Evolutionary conservation across 2,888 invertebrate genomes (phyloP), one percentile per base, ranked within the genome.

Genomic region (Athalia rosae): DNA sequence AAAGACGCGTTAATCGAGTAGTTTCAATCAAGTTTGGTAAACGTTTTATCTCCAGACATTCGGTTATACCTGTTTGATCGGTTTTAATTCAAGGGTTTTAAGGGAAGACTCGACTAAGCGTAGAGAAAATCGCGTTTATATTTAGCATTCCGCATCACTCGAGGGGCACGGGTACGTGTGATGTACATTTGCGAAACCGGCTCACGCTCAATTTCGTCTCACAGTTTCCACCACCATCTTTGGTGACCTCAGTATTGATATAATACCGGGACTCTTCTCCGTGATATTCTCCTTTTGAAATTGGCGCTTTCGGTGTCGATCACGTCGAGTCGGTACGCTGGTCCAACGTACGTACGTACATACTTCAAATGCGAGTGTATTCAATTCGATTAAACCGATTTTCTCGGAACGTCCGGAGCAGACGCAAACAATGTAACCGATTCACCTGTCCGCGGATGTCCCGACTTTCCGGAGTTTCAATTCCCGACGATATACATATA

Each of bases 211-310:
- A 67, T 67, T 53, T 67, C 50, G 48, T 67, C 50, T 41, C 28
- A 28, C 50, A 11, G 8, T 11, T 7, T 11, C 8, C 61, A 6
- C 11, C 71, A 45, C 58, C 71, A 45, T 58, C 48, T 62, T 50
- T 47, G 61, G 61, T 62, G 47, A 74, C 53, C 69, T 48, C 43
- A 61, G 61, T 28, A 74, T 74, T 74, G 74, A 74, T 74, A 74
- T 61, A 61, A 74, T 74, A 61, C 74, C 47, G 28, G 28, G n/a
- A 47, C 28, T 28, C 28, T 28, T 28, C 28, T 28, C 2, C 2
- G 28, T 2, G 2, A 5, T 8, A 43, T 58, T 71, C 6, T 45
- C 9, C 58, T 71, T 45, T 1, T 3, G 45, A 58, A 71, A 50
- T 71, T 58, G n/a, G 58, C 15, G 5, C 56, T 11, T 4, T n/a